Evolutionary conservation across 2,888 invertebrate genomes (phyloP), one percentile per base, ranked within the genome.

Genomic region (Macrosoma leucophasiata): DNA sequence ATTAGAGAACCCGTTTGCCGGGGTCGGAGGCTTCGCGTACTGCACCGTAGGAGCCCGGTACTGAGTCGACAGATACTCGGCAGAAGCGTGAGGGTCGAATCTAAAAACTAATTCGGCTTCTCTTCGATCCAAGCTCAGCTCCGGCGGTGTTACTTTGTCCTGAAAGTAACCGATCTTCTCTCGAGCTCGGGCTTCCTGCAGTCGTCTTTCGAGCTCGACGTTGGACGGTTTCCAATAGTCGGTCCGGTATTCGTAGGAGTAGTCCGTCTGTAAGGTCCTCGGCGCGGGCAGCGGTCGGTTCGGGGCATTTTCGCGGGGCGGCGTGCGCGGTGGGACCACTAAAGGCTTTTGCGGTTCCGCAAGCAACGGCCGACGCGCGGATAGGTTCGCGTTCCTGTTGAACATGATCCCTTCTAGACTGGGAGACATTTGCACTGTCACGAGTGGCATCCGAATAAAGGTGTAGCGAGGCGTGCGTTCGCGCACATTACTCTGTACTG

Each of bases 381-480:
- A 84, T 65, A 82, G 65, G 52, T 56, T 56, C 50, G 75, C 65
- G 65, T 69, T 78, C 74, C 84, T 73, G 64, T 82, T 84, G 58
- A 84, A 84, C 84, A 84, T 84, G 63, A 74, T 77, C 55, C 75
- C 82, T 64, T 84, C 84, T 54, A 84, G 62, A 43, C 82, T 84
- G 54, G 82, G 84, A 72, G 84, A 81, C 84, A 84, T 84, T 74
- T 61, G 79, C 65, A 65, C 77, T 64, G 78, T 81, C 76, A 81
- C 70, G 56, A 73, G 38, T 55, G 50, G 51, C 52, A 53, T 50
- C 64, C 56, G 50, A 56, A 41, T 55, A 55, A 51, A 48, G 43
- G 55, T 47, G 62, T 63, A 68, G 58, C 58, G 59, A 59, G 56
- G 61, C 61, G 68, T 78, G 72, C 72, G 70, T 71, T 63, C 59